A percentile compares a stretch with the other conserved stretches of the same genome.
Evolutionary conservation across 2,113 vertebrate genomes (phyloP).

Genomic region (Leucopsar rothschildi): DNA sequence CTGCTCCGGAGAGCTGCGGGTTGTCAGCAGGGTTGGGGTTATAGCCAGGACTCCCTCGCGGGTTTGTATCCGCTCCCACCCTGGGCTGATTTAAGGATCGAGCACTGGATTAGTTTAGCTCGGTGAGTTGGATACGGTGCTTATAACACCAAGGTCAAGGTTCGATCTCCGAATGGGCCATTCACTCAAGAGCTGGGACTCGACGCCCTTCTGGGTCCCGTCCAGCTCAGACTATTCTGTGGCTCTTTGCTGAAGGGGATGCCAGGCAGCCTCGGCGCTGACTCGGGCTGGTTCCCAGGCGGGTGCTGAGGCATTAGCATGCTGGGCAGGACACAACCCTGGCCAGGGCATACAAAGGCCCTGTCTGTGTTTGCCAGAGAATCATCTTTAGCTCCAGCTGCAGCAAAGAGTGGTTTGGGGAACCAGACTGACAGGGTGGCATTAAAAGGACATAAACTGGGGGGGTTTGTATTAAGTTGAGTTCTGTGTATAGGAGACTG

Average conservation of each 20-base stretch:
- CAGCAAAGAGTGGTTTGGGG: rapidly evolving
- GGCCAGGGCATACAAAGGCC: not conserved
- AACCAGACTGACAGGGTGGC: not conserved
- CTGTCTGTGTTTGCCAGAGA: not conserved
- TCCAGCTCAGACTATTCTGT: not conserved
- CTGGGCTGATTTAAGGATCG: not conserved
- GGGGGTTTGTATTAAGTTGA: rapidly evolving
- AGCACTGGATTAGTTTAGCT: not conserved
- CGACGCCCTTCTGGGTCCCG: not conserved
- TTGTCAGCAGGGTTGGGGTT: rapidly evolving
- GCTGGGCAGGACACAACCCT: not conserved
- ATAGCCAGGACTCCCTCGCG: not conserved
- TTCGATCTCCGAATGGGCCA: not conserved
- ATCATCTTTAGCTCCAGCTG: not conserved
- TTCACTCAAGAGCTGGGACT: not conserved
- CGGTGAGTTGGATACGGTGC: not conserved
- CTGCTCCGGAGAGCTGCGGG: not conserved
- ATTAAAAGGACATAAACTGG: rapidly evolving
- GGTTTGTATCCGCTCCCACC: rapidly evolving
- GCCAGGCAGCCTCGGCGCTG: not conserved
- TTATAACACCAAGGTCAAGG: not conserved
- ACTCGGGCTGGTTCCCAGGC: not conserved
- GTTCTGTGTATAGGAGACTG: not conserved
- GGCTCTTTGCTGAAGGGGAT: not conserved
- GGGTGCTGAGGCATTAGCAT: not conserved